phyloP scores from a whole-genome alignment of 2,888 invertebrate species.

The Troides oblongomaculatus region DNA sequence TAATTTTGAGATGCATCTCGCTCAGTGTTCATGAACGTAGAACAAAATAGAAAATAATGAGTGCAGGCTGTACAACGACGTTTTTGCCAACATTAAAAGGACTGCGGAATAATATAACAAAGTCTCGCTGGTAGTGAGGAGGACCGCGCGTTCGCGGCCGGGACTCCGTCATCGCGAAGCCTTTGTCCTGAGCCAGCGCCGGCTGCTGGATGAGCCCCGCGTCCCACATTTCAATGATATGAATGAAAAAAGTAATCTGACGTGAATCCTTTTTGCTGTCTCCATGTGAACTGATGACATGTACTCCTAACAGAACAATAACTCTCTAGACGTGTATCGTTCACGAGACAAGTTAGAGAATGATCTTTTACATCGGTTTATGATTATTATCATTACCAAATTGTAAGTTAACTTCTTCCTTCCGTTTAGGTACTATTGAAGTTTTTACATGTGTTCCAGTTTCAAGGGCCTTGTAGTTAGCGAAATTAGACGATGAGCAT shows the following conservation, averaged over 20 bases:
- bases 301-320: no score
- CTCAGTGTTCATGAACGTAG: background rate
- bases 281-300: no score
- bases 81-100: background rate
- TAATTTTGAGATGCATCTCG: no score
- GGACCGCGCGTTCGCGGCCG: background rate
- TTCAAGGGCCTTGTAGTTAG: no score
- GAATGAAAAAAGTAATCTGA: conserved; percentile 8
- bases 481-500: no score
- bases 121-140: background rate
- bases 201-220: background rate
- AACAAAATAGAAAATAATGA: background rate
- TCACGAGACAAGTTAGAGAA: no score
- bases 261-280: background rate
- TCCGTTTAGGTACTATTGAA: no score
- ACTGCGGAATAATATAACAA: conserved; percentile 1
- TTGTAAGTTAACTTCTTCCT: no score
- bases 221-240: conserved; percentile 16
- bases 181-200: conserved; percentile 33
- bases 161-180: conserved; percentile 3
- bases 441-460: no score
- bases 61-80: background rate
- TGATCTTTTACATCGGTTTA: no score
- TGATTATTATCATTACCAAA: no score
- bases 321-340: no score